Evolutionary conservation across 2,888 invertebrate species (phyloP).

Genomic region (Nemotelus pantherinus): DNA sequence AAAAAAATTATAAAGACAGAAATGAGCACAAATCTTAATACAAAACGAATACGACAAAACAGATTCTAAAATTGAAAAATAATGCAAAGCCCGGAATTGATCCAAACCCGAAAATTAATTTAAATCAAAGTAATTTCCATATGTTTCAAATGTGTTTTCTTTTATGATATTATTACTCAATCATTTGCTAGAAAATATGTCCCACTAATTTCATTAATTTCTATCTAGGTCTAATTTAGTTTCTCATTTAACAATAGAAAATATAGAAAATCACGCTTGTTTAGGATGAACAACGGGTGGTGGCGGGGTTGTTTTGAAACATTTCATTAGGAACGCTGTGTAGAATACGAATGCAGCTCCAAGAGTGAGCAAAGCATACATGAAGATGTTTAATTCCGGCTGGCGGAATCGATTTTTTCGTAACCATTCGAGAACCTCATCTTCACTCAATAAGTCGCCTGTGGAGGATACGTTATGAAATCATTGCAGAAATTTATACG

Average conservation of each 20-base stretch:
- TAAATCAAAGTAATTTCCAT: too few species aligned
- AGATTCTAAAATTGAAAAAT: too few species aligned
- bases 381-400: slow-evolving; percentile 91
- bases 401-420: slow-evolving; percentile 92
- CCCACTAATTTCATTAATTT: neutral
- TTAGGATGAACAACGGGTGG: slow-evolving; percentile 67
- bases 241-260: slow-evolving; percentile 9
- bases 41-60: neutral
- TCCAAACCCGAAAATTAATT: neutral
- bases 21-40: neutral
- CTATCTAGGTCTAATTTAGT: slow-evolving; percentile 25
- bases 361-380: slow-evolving; percentile 90
- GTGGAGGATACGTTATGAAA: slow-evolving; percentile 43
- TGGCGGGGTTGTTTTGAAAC: slow-evolving; percentile 80
- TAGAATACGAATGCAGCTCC: slow-evolving; percentile 87
- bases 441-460: slow-evolving; percentile 86
- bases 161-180: too few species aligned
- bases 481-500: too few species aligned
- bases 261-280: slow-evolving; percentile 60
- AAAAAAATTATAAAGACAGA: too few species aligned
- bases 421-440: slow-evolving; percentile 90
- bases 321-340: slow-evolving; percentile 89
- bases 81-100: neutral
- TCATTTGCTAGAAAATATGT: neutral
- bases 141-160: too few species aligned